A percentile compares a stretch with the other conserved stretches of the same genome.
Conservation (phyloP, 2,113 vertebrate species). For the Progne subis region DNA sequence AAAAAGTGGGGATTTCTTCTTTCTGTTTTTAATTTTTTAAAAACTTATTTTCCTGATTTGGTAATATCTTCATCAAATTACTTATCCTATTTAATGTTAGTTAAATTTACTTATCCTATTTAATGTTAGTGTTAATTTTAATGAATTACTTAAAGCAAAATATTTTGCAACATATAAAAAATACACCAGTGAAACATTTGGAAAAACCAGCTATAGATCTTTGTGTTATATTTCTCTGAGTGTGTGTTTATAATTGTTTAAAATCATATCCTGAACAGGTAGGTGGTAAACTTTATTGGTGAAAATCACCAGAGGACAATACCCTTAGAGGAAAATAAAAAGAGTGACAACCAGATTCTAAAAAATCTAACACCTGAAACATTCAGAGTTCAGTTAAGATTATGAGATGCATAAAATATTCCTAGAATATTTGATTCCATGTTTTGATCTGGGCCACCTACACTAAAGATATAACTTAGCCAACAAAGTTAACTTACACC, state of each 20-base stretch:
- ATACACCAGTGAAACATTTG: background rate
- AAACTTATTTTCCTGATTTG: background rate
- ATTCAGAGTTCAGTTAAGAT: background rate
- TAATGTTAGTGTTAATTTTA: background rate
- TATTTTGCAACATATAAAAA: background rate
- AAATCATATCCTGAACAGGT: background rate
- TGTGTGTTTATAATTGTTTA: background rate
- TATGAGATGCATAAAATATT: background rate
- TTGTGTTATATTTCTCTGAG: background rate
- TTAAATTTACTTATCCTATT: background rate
- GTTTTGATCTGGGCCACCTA: background rate
- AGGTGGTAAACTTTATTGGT: background rate
- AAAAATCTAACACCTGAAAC: background rate
- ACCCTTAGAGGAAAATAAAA: background rate
- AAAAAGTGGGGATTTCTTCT: rapidly evolving
- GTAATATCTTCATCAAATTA: background rate
- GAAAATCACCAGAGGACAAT: background rate
- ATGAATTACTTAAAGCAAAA: background rate
- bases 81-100: background rate
- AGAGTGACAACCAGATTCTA: background rate
- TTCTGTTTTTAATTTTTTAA: background rate
- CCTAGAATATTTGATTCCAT: background rate
- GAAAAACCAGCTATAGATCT: background rate
- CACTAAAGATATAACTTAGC: background rate
- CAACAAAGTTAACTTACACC: background rate